Evolutionary conservation across 2,113 vertebrate species (phyloP), one percentile per base, ranked within the genome.

Genomic region (Hydrolagus affinis): DNA sequence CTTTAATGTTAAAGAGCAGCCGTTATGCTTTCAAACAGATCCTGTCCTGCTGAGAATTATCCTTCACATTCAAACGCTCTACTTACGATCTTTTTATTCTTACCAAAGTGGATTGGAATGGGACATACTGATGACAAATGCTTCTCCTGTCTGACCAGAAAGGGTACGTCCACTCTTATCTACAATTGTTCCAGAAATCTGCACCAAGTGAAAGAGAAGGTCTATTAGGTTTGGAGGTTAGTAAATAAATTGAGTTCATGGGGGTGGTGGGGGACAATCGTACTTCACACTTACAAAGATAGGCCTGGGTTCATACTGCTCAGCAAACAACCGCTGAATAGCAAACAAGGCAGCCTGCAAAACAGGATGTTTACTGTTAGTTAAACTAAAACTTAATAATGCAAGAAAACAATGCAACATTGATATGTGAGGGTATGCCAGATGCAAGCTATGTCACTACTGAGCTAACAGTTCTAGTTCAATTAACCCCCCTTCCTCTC

Each of bases 111-210:
- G 96, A 1, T 95, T 92, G 85, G 90, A 90, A 32, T 99, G 96
- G 11, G 96, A 95, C 21, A 98, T 85, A 30, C 97, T 99, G 89
- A 98, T 94, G 78, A 99, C 95, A 89, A 99, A 99, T 0, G 97
- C 97, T 88, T 99, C 98, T 60, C 94, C 96, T 0, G 97, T 99
- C 91, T 99, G 98, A 74, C 98, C 98, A 0, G 98, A 99, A 14
- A 99, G 94, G 11, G 97, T 99, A 2, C 97, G 94, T 0, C 97
- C 98, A 88, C 97, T 99, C 88, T 96, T 96, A 91, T 99, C 98
- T 69, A 99, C 96, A 66, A 99, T 96, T 11, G 97, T 99, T 69
- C 98, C 98, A 23, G 98, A 99, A 89, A 99, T 93, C 98, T 99
- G 44, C 23, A 17, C 17, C 60, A 88, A 76, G 86, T 85, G 85